Conservation (phyloP, 2,888 invertebrate species). For the Slavum lentiscoides region DNA sequence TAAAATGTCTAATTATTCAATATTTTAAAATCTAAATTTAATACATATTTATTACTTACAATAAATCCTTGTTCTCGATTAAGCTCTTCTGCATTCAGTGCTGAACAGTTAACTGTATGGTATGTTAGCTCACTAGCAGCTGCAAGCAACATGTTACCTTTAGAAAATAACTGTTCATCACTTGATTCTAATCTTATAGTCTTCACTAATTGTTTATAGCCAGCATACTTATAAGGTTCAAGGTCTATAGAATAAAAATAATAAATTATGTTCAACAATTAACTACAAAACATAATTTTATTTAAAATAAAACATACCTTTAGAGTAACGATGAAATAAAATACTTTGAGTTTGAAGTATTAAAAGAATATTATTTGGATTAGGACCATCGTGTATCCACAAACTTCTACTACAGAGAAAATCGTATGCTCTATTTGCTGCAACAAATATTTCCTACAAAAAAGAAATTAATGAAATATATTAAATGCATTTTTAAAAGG, state of each 20-base stretch:
- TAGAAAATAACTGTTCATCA: slow-evolving; percentile 90
- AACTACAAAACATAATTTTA: slow-evolving; percentile 1
- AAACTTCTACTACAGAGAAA: slow-evolving; percentile 91
- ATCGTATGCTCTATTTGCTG: slow-evolving; percentile 97
- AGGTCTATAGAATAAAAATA: slow-evolving; percentile 60
- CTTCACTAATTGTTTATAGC: slow-evolving; percentile 94
- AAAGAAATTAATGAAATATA: slow-evolving; percentile 31
- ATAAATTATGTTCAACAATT: neutral
- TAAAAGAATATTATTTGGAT: slow-evolving; percentile 91
- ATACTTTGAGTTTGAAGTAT: slow-evolving; percentile 93
- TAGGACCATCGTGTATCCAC: slow-evolving; percentile 85
- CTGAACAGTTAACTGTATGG: slow-evolving; percentile 94
- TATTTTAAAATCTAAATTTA: neutral
- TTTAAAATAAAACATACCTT: slow-evolving; percentile 65
- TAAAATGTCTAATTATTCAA: too few species aligned
- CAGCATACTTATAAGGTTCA: slow-evolving; percentile 96
- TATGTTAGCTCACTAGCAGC: slow-evolving; percentile 94
- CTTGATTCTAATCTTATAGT: slow-evolving; percentile 92
- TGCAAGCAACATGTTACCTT: slow-evolving; percentile 78
- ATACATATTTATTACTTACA: slow-evolving; percentile 60
- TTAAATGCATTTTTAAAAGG: neutral
- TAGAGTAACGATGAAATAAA: slow-evolving; percentile 85
- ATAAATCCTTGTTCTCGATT: slow-evolving; percentile 91
- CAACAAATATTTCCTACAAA: slow-evolving; percentile 86
- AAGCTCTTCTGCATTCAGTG: slow-evolving; percentile 96